Evolutionary conservation across 1,140 invertebrate species (phyloP).

Genomic region (Trichomalopsis sarcophagae): DNA sequence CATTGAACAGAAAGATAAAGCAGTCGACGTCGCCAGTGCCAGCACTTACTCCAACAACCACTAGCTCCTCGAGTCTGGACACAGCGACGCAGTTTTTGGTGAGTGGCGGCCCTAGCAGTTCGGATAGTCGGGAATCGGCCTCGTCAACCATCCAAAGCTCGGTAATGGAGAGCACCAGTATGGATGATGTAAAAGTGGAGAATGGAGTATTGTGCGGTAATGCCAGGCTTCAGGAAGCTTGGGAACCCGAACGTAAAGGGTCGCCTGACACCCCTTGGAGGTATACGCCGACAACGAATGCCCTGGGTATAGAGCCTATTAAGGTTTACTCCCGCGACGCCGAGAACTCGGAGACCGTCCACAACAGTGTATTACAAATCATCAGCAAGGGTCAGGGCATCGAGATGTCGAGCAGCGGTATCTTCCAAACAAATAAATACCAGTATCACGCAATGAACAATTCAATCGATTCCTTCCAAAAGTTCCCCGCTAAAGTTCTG

Average conservation of each 20-base stretch:
- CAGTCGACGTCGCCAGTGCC: conserved; percentile 53
- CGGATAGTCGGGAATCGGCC: conserved; percentile 54
- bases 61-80: conserved; percentile 55
- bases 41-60: conserved; percentile 50
- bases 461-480: conserved; percentile 66
- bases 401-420: conserved; percentile 67
- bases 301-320: conserved; percentile 63
- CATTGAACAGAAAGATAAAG: conserved; percentile 26
- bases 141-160: conserved; percentile 30
- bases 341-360: conserved; percentile 64
- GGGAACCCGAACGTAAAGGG: conserved; percentile 69
- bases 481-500: conserved; percentile 67
- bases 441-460: conserved; percentile 67
- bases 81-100: conserved; percentile 62
- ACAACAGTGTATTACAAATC: conserved; percentile 68
- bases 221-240: conserved; percentile 71
- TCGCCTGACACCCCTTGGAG: conserved; percentile 73
- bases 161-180: conserved; percentile 17
- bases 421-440: conserved; percentile 71
- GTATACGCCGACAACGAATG: conserved; percentile 66
- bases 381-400: conserved; percentile 71
- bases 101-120: conserved; percentile 57
- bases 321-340: conserved; percentile 63
- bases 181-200: conserved; percentile 64
- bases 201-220: conserved; percentile 71